Evolutionary conservation across 1,140 invertebrate genomes (phyloP), one percentile per base, ranked within the genome.

Genomic region (Thaumatotibia leucotreta): DNA sequence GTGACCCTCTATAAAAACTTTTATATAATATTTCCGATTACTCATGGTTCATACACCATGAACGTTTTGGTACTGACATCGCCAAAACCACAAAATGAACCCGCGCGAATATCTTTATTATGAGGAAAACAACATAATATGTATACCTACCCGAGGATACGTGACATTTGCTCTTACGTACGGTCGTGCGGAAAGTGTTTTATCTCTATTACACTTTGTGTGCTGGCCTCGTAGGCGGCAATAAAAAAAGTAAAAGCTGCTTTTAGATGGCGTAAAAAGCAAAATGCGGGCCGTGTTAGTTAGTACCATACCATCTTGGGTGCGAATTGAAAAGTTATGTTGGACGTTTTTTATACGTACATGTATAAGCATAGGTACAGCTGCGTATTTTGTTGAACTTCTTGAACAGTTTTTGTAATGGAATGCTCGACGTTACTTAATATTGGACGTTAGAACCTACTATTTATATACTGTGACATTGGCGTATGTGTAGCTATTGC

Each of bases 161-260:
- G 52, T 58, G 52, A 58, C 52, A 24, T 31, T 8, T 45, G 39
- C 52, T 31, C 24, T 54, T 54, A 29, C 27, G 50, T 58, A 58
- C 52, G 11, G 52, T 29, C 52, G 52, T 58, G 52, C 52, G 52
- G 52, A 27, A 58, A 58, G 24, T 58, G 52, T 58, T 58, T 58
- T 58, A 58, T 58, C 24, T 58, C 52, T 27, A 54, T 54, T 54
- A 58, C 52, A 54, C 50, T 54, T 54, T 29, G 52, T 31, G 52
- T 14, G 52, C 24, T 8, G 52, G 4, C 50, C 50, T 54, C 50
- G 52, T 27, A 58, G 52, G 52, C 6, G 24, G 29, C 52, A 58
- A 58, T 58, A 58, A 58, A 58, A n/a, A 31, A 31, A 58, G 50
- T 58, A 58, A 58, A 58, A 58, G 52, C 11, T 31, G 24, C 52